Evolutionary conservation across 2,797 vertebrate genomes (phyloP), one percentile per base, ranked within the genome.

Genomic region (Poeciliopsis turneri): DNA sequence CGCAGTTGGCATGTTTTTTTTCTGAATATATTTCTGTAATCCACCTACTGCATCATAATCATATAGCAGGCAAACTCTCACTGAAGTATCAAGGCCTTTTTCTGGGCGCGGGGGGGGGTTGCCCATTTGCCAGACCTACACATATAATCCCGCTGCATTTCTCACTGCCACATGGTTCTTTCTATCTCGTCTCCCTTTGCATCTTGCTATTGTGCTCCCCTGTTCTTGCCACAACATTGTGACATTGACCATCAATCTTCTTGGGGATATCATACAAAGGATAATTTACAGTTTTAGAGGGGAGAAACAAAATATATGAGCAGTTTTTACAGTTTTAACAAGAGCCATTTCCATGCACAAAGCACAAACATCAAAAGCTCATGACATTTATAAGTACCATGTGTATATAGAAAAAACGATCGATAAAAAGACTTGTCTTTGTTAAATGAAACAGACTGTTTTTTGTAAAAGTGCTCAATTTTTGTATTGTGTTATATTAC

Each of bases 41-140:
- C 90, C 90, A 89, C 81, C 88, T 86, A 87, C 76, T 86, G 88
- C 87, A 85, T 90, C 88, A 89, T 87, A 87, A 90, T 93, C 81
- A 74, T 23, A 83, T 73, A 28, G 77, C 90, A 90, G 86, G 90
- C 83, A 90, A 82, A 90, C 84, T 82, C 76, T 36, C 78, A 84
- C 74, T 77, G 57, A 78, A 78, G 71, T 41, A 84, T 75, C 47
- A 72, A 90, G 75, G 81, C 76, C 55, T 46, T 59, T 30, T 30
- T 30, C 7, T 74, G 76, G 88, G 7, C 1, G 41, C n/a, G n/a
- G n/a, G n/a, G 41, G 41, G 41, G 12, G 45, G 53, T 75, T 46
- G 43, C 78, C 84, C 81, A 79, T 89, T 92, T 90, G 81, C 84
- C 80, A 89, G 74, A 90, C 87, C 88, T 84, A 83, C 72, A 72